phyloP scores from a whole-genome alignment of 2,113 vertebrate species.

The Eonycteris spelaea region DNA sequence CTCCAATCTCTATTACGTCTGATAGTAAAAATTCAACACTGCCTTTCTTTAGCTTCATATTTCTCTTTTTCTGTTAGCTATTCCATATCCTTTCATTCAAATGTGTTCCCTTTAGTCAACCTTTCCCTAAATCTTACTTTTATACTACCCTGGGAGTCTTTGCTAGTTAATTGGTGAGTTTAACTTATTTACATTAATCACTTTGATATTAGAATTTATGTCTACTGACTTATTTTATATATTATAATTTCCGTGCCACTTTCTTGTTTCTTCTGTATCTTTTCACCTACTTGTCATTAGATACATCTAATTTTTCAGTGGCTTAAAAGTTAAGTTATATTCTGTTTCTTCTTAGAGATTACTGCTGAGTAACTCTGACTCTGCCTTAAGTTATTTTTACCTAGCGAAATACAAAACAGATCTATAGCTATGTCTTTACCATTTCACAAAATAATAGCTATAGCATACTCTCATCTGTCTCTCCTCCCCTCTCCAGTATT shows the following conservation, averaged over 20 bases:
- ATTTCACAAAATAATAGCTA: background rate
- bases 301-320: background rate
- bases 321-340: background rate
- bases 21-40: background rate
- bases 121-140: background rate
- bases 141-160: background rate
- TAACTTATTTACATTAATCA: background rate
- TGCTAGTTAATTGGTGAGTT: slow-evolving; percentile 3
- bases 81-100: background rate
- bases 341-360: background rate
- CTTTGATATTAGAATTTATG: background rate
- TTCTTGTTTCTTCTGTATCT: background rate
- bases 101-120: background rate
- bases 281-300: background rate
- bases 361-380: background rate
- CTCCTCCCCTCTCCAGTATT: background rate
- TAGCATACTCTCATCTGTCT: background rate
- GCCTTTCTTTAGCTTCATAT: background rate
- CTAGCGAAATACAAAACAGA: background rate
- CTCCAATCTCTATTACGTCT: background rate
- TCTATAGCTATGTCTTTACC: background rate
- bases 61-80: background rate
- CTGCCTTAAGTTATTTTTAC: background rate
- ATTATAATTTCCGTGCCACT: background rate
- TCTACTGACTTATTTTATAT: background rate